Percentiles rank a stretch among this genome's conserved stretches.
These are phyloP conservation scores for Gandaritis pyraliata DNA, from an alignment of 2,888 invertebrate species.

Conservation along the genomic window DNA sequence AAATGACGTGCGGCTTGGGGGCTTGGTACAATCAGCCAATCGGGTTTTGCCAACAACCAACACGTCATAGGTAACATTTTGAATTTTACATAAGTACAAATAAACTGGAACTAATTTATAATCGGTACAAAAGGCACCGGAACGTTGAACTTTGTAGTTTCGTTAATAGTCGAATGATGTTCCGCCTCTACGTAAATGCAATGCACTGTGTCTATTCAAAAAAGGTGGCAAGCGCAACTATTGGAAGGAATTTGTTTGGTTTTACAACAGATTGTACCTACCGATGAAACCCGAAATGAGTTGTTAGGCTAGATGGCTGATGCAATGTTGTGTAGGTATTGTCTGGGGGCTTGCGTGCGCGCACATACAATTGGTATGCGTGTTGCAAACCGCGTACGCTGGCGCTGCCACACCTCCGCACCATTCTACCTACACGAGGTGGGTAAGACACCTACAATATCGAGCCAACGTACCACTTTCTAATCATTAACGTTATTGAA, in stretches of 20 bases:
- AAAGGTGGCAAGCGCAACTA: background rate
- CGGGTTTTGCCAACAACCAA: conserved; percentile 45
- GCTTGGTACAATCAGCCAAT: conserved; percentile 66
- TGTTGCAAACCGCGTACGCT: conserved; percentile 53
- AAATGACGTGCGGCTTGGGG: conserved; percentile 62
- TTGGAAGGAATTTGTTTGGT: conserved; percentile 1
- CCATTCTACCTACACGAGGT: conserved; percentile 37
- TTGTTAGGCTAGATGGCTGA: conserved; percentile 48
- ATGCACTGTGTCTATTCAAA: conserved; percentile 3
- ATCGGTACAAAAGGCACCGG: conserved; percentile 10
- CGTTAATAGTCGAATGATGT: background rate
- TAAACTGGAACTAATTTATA: conserved; percentile 29
- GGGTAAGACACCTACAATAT: conserved; percentile 36
- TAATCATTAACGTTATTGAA: conserved; percentile 64
- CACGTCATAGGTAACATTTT: conserved; percentile 45
- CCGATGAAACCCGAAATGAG: conserved; percentile 34
- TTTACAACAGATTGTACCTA: conserved; percentile 7
- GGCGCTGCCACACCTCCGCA: conserved; percentile 63
- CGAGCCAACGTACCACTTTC: conserved; percentile 54
- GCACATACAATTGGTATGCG: conserved; percentile 44
- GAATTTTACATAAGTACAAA: conserved; percentile 24
- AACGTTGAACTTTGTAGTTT: conserved; percentile 20
- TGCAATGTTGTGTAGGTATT: conserved; percentile 54
- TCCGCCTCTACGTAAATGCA: background rate
- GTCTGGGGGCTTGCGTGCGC: conserved; percentile 43